Evolutionary conservation across 1,140 invertebrate genomes (phyloP), one percentile per base, ranked within the genome.

Genomic region (Conus betulinus): DNA sequence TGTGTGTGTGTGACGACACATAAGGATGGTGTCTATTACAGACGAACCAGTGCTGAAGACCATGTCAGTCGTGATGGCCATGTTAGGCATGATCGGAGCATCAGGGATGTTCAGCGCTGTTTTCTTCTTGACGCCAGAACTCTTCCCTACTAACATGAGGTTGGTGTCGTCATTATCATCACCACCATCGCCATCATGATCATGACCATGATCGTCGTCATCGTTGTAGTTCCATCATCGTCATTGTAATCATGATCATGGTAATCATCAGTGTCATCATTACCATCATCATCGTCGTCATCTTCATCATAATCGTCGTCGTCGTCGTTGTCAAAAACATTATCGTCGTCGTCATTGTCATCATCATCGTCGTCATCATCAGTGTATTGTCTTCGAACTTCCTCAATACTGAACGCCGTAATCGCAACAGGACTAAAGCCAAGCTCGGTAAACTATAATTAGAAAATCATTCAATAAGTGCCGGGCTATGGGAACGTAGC

Each of bases 141-240:
- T 88, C n/a, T 88, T 85, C 84, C 88, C 88, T 23, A 88, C 88
- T 13, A 88, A 84, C 8, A 79, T 88, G 57, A 88, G 88, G 88
- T 85, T 25, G 76, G 82, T 27, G 57, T 25, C 5, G 6, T 11
- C 27, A 60, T 5, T 27, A 82, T 15, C 25, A 2, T 60, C 13
- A 57, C 23, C n/a, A 27, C 20, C 23, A 51, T 53, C 20, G 71
- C 51, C 76, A 52, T 39, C 74, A n/a, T 76, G 39, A 78, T 78
- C 52, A 51, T 87, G 11, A 60, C 17, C 0, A 53, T 78, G 39
- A 51, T 52, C 74, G 53, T n/a, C 74, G 23, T 25, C 17, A 84
- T 55, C 53, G 15, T 84, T 13, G 39, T 39, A 8, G 13, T 81
- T 39, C 52, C 78, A 51, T 81, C 78, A 13, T 23, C 25, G 6